phyloP scores from a whole-genome alignment of 1,140 invertebrate genomes.

The Aricia agestis region DNA sequence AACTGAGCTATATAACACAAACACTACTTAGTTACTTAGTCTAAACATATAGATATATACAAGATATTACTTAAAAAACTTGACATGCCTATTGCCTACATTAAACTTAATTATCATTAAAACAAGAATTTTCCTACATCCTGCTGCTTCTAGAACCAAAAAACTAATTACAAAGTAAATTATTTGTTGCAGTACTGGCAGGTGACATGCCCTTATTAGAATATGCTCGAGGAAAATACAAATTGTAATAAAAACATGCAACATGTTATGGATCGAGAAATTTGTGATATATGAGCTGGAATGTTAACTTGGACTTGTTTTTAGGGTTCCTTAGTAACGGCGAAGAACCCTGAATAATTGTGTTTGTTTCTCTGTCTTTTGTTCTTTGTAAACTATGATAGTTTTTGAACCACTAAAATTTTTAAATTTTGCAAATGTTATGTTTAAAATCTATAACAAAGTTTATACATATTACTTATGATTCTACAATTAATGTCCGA shows the following conservation, averaged over 20 bases:
- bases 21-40: no score
- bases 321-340: background rate
- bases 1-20: no score
- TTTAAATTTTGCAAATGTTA: no score
- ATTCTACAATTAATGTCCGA: no score
- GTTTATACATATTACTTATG: no score
- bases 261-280: constrained; percentile 1
- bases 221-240: background rate
- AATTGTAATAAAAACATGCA: constrained; percentile 4
- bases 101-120: background rate
- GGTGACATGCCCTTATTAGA: background rate
- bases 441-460: no score
- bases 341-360: no score
- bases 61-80: no score
- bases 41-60: no score
- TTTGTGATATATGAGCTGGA: constrained; percentile 2
- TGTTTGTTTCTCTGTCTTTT: no score
- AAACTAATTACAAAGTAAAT: background rate
- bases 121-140: background rate
- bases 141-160: background rate
- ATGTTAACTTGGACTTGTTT: constrained; percentile 2
- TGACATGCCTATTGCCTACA: background rate
- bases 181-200: background rate
- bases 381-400: no score
- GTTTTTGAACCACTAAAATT: no score